Conservation (phyloP, 1,140 invertebrate species). For the Bradysia coprophila region DNA sequence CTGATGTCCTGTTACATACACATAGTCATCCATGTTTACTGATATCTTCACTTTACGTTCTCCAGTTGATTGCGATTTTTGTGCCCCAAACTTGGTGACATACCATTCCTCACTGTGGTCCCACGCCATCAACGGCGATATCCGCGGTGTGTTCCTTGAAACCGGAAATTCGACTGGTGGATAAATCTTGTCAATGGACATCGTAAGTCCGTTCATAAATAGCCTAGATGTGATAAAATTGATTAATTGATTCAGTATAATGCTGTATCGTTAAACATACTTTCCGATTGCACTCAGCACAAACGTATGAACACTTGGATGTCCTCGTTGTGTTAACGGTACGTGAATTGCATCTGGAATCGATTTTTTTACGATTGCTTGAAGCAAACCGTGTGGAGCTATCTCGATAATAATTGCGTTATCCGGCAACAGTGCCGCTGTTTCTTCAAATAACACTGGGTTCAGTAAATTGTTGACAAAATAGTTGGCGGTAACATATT, state of each 20-base stretch:
- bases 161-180: slow-evolving; percentile 57
- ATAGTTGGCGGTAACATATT: slow-evolving; percentile 71
- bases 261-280: slow-evolving; percentile 24
- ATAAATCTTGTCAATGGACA: slow-evolving; percentile 34
- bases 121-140: slow-evolving; percentile 67
- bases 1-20: slow-evolving; percentile 65
- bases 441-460: slow-evolving; percentile 75
- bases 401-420: slow-evolving; percentile 66
- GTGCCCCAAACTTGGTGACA: slow-evolving; percentile 23
- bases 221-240: slow-evolving; percentile 18
- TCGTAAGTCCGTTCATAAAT: slow-evolving; percentile 25
- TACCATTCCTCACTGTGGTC: slow-evolving; percentile 70
- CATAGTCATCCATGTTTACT: slow-evolving; percentile 44
- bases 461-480: slow-evolving; percentile 79
- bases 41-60: slow-evolving; percentile 39
- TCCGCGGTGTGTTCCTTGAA: slow-evolving; percentile 52
- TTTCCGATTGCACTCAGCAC: slow-evolving; percentile 54
- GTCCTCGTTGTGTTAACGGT: slow-evolving; percentile 56
- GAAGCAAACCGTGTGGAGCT: slow-evolving; percentile 64
- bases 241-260: not conserved
- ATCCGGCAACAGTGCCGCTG: slow-evolving; percentile 48
- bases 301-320: slow-evolving; percentile 48
- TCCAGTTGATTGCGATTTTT: slow-evolving; percentile 26
- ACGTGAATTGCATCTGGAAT: slow-evolving; percentile 42
- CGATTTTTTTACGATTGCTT: slow-evolving; percentile 44